Evolutionary conservation across 2,797 vertebrate species (phyloP), one percentile per base, ranked within the genome.

Genomic region (Thunnus albacares): DNA sequence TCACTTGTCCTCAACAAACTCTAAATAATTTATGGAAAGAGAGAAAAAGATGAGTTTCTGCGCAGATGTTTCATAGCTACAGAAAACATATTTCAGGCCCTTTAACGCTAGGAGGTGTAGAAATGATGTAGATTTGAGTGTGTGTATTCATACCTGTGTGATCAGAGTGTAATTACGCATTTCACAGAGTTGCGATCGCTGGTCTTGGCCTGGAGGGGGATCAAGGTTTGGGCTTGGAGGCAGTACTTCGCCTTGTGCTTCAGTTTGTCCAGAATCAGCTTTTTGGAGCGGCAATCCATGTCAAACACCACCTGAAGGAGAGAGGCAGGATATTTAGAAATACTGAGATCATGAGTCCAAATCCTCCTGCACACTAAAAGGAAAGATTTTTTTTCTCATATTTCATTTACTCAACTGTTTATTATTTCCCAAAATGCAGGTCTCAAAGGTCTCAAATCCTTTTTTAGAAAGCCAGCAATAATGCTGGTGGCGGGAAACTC

Each of bases 111-210:
- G 8, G 20, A 43, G 9, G n/a, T 17, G n/a, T 4, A 22, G 35
- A 43, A 43, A 14, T 13, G 12, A 4, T 43, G 41, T 43, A 43
- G 41, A 14, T 43, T 13, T 2, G 22, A 43, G 13, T 10, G 24
- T 18, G 14, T 35, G 8, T 22, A 57, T 59, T 61, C 38, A 11
- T 69, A 90, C 88, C 83, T 81, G 79, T 30, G 59, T 11, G 59
- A 7, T 95, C 88, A 95, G n/a, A 68, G 72, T 0, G 84, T 91
- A 2, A 75, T 89, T 89, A 92, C 5, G 67, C 95, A 96, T 18
- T 70, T 82, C 22, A 4, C 2, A 0, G 83, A 5, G 72, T 94
- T 88, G 1, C 88, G 93, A 0, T 8, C 6, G 71, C 96, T 96
- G 41, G 52, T 89, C 47, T 75, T 92, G 60, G 83, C 88, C 63